Evolutionary conservation across 1,140 invertebrate species (phyloP), one percentile per base, ranked within the genome.

Genomic region (Eufriesea mexicana): DNA sequence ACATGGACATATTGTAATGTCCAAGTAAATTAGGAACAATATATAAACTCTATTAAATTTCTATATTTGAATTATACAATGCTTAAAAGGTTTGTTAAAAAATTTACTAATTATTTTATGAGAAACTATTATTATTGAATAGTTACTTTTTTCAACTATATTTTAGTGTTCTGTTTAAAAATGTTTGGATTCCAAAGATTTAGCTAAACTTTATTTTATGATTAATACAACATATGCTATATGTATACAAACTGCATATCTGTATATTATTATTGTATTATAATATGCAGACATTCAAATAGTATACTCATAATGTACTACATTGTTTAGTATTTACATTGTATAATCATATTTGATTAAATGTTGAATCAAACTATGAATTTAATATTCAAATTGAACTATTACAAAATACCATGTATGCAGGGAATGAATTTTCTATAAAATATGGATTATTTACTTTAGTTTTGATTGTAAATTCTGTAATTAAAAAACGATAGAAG

Each of bases 301-400:
- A 45, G 78, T 79, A 79, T 79, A 79, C 68, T 73, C 55, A 20
- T 62, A 73, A 79, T 79, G 47, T 79, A 73, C 35, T 73, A 73
- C 57, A 79, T 59, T 72, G 78, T 79, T 79, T 79, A 79, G 68
- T 79, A 72, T 73, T 79, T 72, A 79, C 28, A 73, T 79, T 73
- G 78, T 79, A 79, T 79, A 51, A 73, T 79, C 67, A 61, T 79
- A 59, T 62, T 79, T 73, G 68, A 79, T 73, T 79, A 79, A 79
- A 73, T 79, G 70, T 64, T 79, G 78, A 73, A 73, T 79, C 55
- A 35, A 79, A 73, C 55, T n/a, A 73, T 35, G 10, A 62, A 79
- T 79, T 73, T 79, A 51, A 79, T 62, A 62, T 73, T 73, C 57
- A 62, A 59, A 57, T 77, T 78, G 45, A 78, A 61, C 77, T 71